phyloP scores from a whole-genome alignment of 2,888 invertebrate species.

The Labia minor region DNA sequence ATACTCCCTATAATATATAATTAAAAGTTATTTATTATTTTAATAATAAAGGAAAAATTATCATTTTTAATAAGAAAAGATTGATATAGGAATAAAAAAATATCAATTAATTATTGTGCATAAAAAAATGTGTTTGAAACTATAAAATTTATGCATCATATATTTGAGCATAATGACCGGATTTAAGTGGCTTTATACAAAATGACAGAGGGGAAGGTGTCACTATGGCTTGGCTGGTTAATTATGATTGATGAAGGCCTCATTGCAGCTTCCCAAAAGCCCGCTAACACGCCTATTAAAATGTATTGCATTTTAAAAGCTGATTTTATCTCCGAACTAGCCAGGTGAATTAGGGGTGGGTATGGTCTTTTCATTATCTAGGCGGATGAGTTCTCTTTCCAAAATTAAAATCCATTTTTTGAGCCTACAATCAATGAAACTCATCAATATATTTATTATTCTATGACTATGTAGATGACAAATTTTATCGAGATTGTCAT shows the following conservation, averaged over 20 bases:
- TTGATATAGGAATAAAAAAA: not conserved
- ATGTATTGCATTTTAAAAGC: constrained; percentile 13
- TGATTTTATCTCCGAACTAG: not conserved
- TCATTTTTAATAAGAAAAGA: not conserved
- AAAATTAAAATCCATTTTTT: too few species aligned
- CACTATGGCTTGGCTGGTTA: constrained; percentile 5
- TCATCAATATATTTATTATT: too few species aligned
- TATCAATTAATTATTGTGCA: not conserved
- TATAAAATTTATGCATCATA: not conserved
- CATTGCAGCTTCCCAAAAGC: not conserved
- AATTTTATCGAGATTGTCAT: too few species aligned
- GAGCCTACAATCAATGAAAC: too few species aligned
- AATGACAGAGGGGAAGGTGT: constrained; percentile 5
- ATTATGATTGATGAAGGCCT: constrained; percentile 13
- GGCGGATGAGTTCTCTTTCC: too few species aligned
- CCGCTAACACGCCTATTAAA: not conserved
- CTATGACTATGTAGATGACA: too few species aligned
- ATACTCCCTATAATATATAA: too few species aligned
- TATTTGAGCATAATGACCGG: not conserved
- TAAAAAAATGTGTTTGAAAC: not conserved
- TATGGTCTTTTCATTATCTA: too few species aligned
- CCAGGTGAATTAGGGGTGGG: not conserved
- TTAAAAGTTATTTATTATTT: not conserved
- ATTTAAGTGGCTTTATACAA: constrained; percentile 7
- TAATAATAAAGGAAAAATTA: not conserved